phyloP scores from a whole-genome alignment of 2,797 vertebrate species.

The Meriones psammophilus region DNA sequence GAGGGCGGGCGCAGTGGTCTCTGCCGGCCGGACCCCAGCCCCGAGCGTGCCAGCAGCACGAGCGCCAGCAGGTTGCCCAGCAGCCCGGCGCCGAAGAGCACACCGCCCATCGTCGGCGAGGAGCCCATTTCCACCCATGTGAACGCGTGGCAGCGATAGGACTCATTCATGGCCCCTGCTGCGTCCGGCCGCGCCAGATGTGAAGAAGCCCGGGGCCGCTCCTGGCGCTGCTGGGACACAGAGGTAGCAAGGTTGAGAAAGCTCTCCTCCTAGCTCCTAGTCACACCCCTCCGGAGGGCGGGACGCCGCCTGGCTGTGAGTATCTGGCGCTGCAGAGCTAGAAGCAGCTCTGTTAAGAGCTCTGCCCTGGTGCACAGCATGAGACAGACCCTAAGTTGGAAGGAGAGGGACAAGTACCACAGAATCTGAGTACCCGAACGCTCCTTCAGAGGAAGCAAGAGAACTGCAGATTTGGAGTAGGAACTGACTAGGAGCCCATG shows the following conservation, averaged over 20 bases:
- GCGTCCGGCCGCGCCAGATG: background rate
- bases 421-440: background rate
- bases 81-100: constrained; percentile 87
- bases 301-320: too few relatives aligned
- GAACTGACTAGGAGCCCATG: background rate
- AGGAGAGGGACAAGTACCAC: background rate
- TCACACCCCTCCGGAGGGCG: too few relatives aligned
- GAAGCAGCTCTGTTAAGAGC: background rate
- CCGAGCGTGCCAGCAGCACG: constrained; percentile 87
- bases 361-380: constrained; percentile 50
- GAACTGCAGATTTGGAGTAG: background rate
- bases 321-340: background rate
- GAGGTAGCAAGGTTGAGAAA: background rate
- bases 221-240: too few relatives aligned
- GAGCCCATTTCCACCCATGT: constrained; percentile 82
- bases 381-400: background rate
- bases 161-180: constrained; percentile 43
- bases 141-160: constrained; percentile 83
- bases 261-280: background rate
- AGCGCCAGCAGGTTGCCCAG: constrained; percentile 89
- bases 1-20: constrained; percentile 79
- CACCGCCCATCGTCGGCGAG: constrained; percentile 83
- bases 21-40: constrained; percentile 63
- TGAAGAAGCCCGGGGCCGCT: background rate
- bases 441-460: background rate